Evolutionary conservation across 2,888 invertebrate species (phyloP).

Genomic region (Alcis repandata): DNA sequence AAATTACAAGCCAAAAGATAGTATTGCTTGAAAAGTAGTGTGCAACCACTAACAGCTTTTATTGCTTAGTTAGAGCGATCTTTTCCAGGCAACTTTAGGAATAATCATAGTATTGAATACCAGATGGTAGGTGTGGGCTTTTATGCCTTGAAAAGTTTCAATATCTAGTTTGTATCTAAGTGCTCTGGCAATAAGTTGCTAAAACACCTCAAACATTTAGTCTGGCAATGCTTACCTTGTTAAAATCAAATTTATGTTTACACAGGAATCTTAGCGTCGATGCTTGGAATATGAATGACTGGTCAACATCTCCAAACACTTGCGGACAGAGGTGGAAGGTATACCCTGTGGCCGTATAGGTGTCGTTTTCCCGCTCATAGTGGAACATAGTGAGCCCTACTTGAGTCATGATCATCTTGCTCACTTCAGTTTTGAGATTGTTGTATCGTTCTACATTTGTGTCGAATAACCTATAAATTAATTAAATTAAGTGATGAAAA

Average conservation of each 20-base stretch:
- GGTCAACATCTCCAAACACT: slow-evolving; percentile 87
- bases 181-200: no score
- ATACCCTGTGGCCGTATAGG: slow-evolving; percentile 87
- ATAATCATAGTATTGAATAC: no score
- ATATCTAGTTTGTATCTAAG: no score
- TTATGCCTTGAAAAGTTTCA: no score
- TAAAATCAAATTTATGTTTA: slow-evolving; percentile 90
- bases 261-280: slow-evolving; percentile 89
- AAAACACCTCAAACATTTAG: no score
- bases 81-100: no score
- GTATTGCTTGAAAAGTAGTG: no score
- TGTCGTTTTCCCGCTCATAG: slow-evolving; percentile 85
- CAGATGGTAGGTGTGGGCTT: no score
- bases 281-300: slow-evolving; percentile 88
- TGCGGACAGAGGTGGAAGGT: slow-evolving; percentile 90
- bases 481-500: not conserved
- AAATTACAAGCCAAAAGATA: no score
- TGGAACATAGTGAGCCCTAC: slow-evolving; percentile 89
- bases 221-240: slow-evolving; percentile 86
- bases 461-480: slow-evolving; percentile 71
- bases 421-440: slow-evolving; percentile 68
- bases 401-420: slow-evolving; percentile 88
- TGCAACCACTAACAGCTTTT: no score
- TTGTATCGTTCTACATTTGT: slow-evolving; percentile 75
- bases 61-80: no score